phyloP scores from a whole-genome alignment of 2,888 invertebrate species.

The Spialia ferax region DNA sequence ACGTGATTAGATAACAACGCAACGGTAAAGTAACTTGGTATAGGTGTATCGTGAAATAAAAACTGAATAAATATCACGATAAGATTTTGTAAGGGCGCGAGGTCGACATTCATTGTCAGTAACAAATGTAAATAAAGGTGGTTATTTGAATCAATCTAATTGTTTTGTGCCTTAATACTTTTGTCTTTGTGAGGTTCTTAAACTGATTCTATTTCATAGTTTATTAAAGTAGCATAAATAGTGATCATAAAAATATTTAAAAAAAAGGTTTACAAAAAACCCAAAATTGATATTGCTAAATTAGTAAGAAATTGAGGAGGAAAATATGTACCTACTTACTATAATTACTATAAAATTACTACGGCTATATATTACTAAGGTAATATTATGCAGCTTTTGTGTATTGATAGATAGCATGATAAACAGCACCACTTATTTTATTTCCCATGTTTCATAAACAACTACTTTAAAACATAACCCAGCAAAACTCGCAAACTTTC shows the following conservation, averaged over 20 bases:
- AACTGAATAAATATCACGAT: constrained; percentile 83
- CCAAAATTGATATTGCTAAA: too few relatives aligned
- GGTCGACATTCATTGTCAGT: constrained; percentile 69
- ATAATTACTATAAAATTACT: too few relatives aligned
- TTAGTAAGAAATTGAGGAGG: too few relatives aligned
- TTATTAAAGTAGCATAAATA: too few relatives aligned
- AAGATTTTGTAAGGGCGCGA: constrained; percentile 83
- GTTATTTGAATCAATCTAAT: constrained; percentile 34
- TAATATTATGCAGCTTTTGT: too few relatives aligned
- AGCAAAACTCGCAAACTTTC: background rate
- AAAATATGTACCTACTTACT: too few relatives aligned
- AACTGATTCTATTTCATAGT: background rate
- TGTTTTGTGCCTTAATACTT: constrained; percentile 52
- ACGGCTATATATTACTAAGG: too few relatives aligned
- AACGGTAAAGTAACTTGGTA: constrained; percentile 56
- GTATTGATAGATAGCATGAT: too few relatives aligned
- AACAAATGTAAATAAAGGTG: constrained; percentile 64
- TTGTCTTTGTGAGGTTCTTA: constrained; percentile 48
- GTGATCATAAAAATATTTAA: too few relatives aligned
- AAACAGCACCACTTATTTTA: too few relatives aligned
- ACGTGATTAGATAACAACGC: constrained; percentile 38
- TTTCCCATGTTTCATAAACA: background rate
- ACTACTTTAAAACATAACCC: background rate
- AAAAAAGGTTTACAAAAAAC: background rate
- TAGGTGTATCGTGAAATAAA: constrained; percentile 81